Conservation (phyloP, 2,113 vertebrate species). For the Galemys pyrenaicus region DNA sequence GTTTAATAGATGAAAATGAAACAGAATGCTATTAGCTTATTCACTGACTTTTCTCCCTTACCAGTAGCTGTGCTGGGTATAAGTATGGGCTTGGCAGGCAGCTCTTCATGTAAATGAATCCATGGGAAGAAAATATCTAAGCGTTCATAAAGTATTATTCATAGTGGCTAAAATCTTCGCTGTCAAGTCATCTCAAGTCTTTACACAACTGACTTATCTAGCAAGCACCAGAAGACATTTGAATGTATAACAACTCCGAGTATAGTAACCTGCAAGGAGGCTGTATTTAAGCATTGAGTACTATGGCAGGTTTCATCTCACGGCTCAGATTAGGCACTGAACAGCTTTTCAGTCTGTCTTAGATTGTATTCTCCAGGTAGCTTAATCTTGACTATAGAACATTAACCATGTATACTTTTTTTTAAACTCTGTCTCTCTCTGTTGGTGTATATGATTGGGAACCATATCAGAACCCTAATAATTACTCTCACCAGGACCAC, state of each 20-base stretch:
- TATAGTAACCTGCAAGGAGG: not conserved
- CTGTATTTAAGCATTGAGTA: not conserved
- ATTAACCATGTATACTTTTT: not conserved
- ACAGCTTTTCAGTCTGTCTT: not conserved
- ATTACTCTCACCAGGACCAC: not conserved
- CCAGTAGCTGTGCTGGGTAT: not conserved
- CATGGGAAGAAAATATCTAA: not conserved
- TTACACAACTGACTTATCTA: not conserved
- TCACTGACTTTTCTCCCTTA: not conserved
- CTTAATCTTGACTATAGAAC: not conserved
- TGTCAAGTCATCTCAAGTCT: not conserved
- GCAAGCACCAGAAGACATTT: not conserved
- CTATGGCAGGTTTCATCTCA: not conserved
- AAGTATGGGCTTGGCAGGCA: not conserved
- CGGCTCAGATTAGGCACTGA: not conserved
- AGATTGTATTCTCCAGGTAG: not conserved
- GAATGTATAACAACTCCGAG: too few relatives aligned
- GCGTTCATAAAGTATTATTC: not conserved
- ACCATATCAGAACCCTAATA: not conserved
- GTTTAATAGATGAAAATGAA: not conserved
- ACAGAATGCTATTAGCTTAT: not conserved
- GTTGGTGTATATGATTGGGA: not conserved
- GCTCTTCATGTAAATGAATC: not conserved
- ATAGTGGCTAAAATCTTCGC: not conserved
- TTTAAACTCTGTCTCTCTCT: not conserved